Evolutionary conservation across 2,797 vertebrate genomes (phyloP), one percentile per base, ranked within the genome.

Genomic region (Myiotriccus ornatus): DNA sequence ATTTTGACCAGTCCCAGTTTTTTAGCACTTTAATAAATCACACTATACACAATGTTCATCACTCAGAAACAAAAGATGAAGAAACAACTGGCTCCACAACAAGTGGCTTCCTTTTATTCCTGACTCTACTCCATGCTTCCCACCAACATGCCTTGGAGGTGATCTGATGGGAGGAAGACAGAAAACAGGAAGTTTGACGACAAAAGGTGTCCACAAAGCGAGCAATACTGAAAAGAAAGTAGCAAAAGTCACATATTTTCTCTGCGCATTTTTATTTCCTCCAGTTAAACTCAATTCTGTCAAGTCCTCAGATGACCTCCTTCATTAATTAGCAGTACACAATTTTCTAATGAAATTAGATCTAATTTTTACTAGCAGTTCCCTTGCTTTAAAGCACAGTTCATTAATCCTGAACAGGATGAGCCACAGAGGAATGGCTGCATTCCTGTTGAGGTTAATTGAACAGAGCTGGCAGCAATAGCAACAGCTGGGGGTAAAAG

Each of bases 311-410:
- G 78, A 89, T 71, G 65, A 89, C 77, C 81, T 80, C 57, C 46
- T 83, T 85, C 75, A 84, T 92, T 95, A 96, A 94, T 96, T 96
- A 95, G 75, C 47, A 65, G 52, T 59, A 83, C 57, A 94, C 12
- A 60, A 63, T 74, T 94, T 97, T 93, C 74, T 90, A 90, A 97
- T 37, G 21, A 89, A 96, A 96, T 95, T 12, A 67, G 84, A 94
- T 91, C 70, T 84, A 65, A 30, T 80, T 95, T 96, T 64, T 89
- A 70, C 41, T 47, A 60, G 56, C 44, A 77, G 64, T 76, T 94
- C 46, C 56, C 69, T 87, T 78, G 56, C 46, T 95, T 95, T 78
- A 91, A 93, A 91, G 80, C 34, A 90, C 57, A 95, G 67, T 92
- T 97, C 80, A 94, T 96, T 82, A 77, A 82, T 84, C 87, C 35